Conservation (phyloP, 2,888 invertebrate genomes). For the Mythimna pallens region DNA sequence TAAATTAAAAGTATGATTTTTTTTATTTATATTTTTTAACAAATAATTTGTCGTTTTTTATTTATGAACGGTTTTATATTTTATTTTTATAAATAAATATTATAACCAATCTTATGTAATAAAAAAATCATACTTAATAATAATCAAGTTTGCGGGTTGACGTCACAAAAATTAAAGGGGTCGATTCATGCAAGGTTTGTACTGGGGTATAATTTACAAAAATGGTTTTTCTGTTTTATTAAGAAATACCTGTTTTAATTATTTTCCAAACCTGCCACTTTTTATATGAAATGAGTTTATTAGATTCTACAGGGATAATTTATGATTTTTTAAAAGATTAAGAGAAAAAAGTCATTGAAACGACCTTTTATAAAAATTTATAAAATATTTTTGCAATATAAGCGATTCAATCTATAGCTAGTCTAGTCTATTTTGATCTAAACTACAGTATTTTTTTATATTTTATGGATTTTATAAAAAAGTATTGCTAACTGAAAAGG, state of each 20-base stretch:
- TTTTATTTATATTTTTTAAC: not conserved
- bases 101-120: not conserved
- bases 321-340: not conserved
- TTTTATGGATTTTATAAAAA: constrained; percentile 15
- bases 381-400: constrained; percentile 35
- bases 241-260: not conserved
- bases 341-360: constrained; percentile 25
- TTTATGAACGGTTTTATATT: not conserved
- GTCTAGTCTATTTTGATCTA: constrained; percentile 56
- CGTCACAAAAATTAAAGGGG: constrained; percentile 55
- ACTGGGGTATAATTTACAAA: constrained; percentile 2
- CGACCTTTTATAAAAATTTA: constrained; percentile 19
- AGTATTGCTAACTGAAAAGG: constrained; percentile 9
- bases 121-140: constrained; percentile 34
- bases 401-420: constrained; percentile 55
- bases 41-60: not conserved
- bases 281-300: constrained; percentile 8
- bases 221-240: constrained; percentile 15
- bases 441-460: constrained; percentile 36
- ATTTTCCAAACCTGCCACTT: constrained; percentile 25
- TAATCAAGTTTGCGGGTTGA: constrained; percentile 7
- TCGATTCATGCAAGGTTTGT: constrained; percentile 42
- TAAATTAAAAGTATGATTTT: constrained; percentile 38
- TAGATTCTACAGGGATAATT: constrained; percentile 14
- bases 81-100: not conserved